Base-by-base conservation (phyloP, 2,113 vertebrate genomes). In the Ondatra zibethicus region DNA sequence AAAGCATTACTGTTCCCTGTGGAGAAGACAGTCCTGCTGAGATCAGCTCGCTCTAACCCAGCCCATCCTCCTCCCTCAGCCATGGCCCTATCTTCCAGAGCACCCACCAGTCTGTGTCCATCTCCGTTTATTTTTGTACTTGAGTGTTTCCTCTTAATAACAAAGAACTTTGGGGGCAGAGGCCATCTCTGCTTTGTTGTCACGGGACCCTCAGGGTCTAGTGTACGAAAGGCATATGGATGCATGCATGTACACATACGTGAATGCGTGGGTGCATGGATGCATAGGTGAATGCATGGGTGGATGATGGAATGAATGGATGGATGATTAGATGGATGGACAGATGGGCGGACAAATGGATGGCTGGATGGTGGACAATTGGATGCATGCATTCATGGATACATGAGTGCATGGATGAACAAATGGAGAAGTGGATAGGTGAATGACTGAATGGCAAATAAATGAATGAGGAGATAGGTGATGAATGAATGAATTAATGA, bases 101-200 rank as follows among this genome's bases (percentile, higher is more conserved):
- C 10, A 0, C 45, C 16, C 50, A 3, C 3, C 47, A 0, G 4
- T 0, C 75, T 19, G 4, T 33, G 8, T 4, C 36, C 1, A 1
- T 13, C 17, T 42, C 23, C 4, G 5, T 3, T 33, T 66, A 23
- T 68, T 29, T 63, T 27, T 6, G 16, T 0, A 45, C 25, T 90
- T 75, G 63, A 13, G 21, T 21, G 19, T 2, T 63, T 81, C 27
- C 27, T 50, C 36, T 52, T 1, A 25, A 33, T 65, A n/a, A 19
- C 55, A 61, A 75, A 58, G 52, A 50, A 52, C 61, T 75, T 1
- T 4, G 42, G 29, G 14, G 19, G 13, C 75, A 77, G 61, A 68
- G 85, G 4, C 47, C 31, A 8, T 1, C 2, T 21, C 25, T n/a
- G 13, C 65, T 80, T 33, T 81, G 72, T 31, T 23, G 33, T 50